Conservation (phyloP, 1,140 invertebrate genomes). For the Bacillus rossius region DNA sequence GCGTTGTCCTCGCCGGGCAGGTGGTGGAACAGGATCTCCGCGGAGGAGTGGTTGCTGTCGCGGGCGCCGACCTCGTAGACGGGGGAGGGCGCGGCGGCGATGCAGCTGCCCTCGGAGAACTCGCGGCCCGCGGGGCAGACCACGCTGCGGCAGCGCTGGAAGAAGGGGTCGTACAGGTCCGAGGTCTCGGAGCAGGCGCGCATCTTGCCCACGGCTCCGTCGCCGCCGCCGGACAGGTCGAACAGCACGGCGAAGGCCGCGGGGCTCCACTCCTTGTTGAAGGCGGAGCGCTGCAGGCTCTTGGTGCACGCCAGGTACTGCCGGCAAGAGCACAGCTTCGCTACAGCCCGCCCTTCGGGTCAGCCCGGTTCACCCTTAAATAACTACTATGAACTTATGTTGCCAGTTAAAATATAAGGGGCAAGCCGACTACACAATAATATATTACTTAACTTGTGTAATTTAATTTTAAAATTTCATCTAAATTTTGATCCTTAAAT, state of each 20-base stretch:
- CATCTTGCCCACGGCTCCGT: slow-evolving; percentile 36
- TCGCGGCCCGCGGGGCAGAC: not conserved
- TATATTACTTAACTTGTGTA: no score
- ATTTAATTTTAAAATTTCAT: no score
- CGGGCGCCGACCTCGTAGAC: slow-evolving; percentile 30
- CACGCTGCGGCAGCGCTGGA: slow-evolving; percentile 43
- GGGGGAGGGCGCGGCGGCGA: not conserved
- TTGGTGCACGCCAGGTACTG: slow-evolving; percentile 36
- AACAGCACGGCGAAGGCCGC: slow-evolving; percentile 48
- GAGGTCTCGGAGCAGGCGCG: slow-evolving; percentile 29
- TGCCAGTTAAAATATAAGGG: no score
- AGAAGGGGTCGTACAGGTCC: slow-evolving; percentile 49
- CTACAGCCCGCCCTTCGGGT: no score
- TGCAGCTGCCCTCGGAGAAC: not conserved
- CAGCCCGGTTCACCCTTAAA: no score
- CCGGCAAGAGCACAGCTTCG: no score
- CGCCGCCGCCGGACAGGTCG: slow-evolving; percentile 33
- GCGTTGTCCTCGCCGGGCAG: slow-evolving; percentile 22
- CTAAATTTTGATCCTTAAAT: no score
- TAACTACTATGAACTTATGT: no score
- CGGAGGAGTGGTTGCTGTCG: slow-evolving; percentile 20
- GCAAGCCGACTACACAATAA: no score
- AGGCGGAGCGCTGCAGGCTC: slow-evolving; percentile 16
- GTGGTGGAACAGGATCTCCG: not conserved
- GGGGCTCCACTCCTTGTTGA: slow-evolving; percentile 39